Conservation (phyloP, 2,797 vertebrate species). For the Pogoniulus pusillus region DNA sequence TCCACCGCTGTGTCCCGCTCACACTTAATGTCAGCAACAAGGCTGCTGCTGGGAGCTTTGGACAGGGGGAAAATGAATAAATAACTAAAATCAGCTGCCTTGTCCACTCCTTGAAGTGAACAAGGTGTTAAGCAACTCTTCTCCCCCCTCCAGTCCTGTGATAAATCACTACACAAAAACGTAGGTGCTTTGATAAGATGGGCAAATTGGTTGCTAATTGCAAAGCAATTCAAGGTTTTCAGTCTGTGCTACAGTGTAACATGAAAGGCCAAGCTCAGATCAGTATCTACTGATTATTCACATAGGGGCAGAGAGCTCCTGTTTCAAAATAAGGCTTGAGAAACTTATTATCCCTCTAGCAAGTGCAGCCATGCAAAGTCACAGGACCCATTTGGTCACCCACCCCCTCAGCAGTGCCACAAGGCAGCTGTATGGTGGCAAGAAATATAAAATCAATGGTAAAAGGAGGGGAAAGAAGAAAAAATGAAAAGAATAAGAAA, state of each 20-base stretch:
- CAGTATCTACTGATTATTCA: neutral
- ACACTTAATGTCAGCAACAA: neutral
- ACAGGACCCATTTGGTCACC: neutral
- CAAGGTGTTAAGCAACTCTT: neutral
- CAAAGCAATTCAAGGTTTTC: neutral
- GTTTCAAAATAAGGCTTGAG: neutral
- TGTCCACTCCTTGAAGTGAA: neutral
- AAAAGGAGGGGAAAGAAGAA: neutral
- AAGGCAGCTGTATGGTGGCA: neutral
- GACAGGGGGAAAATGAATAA: neutral
- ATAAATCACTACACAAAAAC: neutral
- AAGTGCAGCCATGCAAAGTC: neutral
- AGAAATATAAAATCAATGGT: neutral
- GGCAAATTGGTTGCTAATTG: neutral
- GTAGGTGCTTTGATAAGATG: neutral
- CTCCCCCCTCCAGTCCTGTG: neutral
- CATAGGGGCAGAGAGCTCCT: neutral
- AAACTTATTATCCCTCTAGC: neutral
- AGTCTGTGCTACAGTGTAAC: neutral
- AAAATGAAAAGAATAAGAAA: too few relatives aligned
- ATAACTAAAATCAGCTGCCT: neutral
- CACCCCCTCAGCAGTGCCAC: fast-evolving
- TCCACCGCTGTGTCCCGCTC: neutral
- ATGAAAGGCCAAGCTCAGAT: neutral
- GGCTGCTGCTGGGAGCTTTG: neutral